phyloP scores from a whole-genome alignment of 2,113 vertebrate species.

The Chelonoidis abingdonii region DNA sequence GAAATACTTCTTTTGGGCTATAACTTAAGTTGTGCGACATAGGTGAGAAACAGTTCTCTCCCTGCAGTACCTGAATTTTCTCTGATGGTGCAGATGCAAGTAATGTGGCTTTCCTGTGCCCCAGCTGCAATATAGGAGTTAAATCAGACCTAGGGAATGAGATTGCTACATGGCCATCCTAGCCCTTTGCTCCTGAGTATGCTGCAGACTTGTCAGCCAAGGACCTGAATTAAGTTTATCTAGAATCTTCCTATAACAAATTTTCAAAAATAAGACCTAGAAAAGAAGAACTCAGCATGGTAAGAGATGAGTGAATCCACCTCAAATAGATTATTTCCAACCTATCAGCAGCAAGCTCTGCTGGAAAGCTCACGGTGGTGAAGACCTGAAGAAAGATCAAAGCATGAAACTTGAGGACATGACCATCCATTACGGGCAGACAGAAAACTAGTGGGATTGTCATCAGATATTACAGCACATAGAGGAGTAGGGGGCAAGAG shows the following conservation, averaged over 20 bases:
- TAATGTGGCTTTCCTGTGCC: neutral
- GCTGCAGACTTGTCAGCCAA: neutral
- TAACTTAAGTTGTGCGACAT: too few relatives aligned
- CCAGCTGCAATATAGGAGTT: constrained; percentile 45
- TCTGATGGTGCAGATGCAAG: neutral
- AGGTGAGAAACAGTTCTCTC: neutral
- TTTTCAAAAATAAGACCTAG: neutral
- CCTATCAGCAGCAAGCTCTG: neutral
- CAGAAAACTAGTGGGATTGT: neutral
- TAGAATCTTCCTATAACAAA: neutral
- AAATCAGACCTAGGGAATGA: neutral
- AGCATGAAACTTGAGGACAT: neutral
- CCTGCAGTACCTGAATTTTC: neutral
- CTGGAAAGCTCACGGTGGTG: neutral
- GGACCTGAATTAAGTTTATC: neutral
- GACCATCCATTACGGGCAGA: neutral
- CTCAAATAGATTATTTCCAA: neutral
- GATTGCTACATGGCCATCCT: constrained; percentile 20
- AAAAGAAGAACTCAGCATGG: neutral
- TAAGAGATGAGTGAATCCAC: neutral
- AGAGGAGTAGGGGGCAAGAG: neutral
- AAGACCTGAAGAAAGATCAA: neutral
- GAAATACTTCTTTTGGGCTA: too few relatives aligned
- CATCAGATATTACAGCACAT: rapidly evolving
- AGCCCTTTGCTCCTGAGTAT: constrained; percentile 2